Base-by-base conservation (phyloP, 2,888 invertebrate genomes). In the Watsonalla cultraria region DNA sequence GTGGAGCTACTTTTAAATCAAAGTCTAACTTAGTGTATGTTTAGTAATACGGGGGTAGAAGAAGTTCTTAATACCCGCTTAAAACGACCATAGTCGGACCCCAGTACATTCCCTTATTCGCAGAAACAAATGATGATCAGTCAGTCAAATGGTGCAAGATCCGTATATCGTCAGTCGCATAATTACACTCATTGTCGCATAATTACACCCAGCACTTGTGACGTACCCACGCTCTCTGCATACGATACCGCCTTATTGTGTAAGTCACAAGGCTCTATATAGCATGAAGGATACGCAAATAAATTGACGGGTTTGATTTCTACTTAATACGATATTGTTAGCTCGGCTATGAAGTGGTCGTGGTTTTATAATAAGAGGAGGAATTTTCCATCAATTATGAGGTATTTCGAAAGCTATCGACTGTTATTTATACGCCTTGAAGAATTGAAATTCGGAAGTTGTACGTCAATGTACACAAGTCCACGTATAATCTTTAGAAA, bases 101-200 rank as follows among this genome's bases (percentile, higher is more conserved):
- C 24, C 24, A 24, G 24, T 24, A 24, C 24, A 24, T 24, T 24
- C 24, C 24, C 67, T 70, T 68, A 69, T 66, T 60, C 55, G 61
- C 62, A 58, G 59, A 58, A 65, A 70, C 74, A 76, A 79, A 75
- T 73, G 79, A 80, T 84, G 81, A 87, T 86, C 84, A 84, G 77
- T 76, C 80, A 75, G 68, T 65, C 64, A 70, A 59, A 46, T 48
- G 39, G 14, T 49, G 42, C 56, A 57, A 56, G 62, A 61, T 68
- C 62, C 60, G 58, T 66, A 57, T 67, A 62, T 63, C 69, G 70
- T 76, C 74, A 74, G 64, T 71, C 68, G 64, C 69, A 73, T 87
- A 86, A 88, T 88, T 83, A 85, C 85, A 80, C 82, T 85, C 84
- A 88, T 88, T 88, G 87, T 87, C 85, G 82, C 80, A 76, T 86